Evolutionary conservation across 2,797 vertebrate species (phyloP).

Genomic region (Momotus momota): DNA sequence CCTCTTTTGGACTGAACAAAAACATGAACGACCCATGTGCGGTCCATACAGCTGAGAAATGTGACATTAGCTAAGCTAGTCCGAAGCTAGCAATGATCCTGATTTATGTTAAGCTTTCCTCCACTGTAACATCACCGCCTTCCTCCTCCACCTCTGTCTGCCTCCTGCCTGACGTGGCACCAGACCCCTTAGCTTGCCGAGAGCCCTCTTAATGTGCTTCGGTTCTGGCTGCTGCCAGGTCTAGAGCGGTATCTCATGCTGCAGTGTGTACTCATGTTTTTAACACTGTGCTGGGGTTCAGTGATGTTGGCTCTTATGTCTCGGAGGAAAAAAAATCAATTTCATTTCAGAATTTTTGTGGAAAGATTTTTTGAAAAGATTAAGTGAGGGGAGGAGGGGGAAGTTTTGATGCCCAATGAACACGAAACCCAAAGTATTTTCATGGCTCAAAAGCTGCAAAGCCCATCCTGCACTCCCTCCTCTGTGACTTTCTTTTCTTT

Average conservation of each 20-base stretch:
- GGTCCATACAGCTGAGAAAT: background rate
- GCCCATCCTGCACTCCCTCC: background rate
- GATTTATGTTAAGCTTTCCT: constrained; percentile 9
- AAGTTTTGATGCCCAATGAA: background rate
- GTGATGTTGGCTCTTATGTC: background rate
- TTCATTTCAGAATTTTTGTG: background rate
- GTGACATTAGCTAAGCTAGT: background rate
- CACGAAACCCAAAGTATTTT: background rate
- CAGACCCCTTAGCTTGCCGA: background rate
- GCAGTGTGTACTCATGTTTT: background rate
- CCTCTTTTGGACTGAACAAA: constrained; percentile 31
- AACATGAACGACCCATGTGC: constrained; percentile 14
- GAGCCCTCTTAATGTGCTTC: background rate
- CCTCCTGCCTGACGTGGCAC: background rate
- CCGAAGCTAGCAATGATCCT: background rate
- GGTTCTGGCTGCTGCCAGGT: background rate
- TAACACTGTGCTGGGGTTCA: background rate
- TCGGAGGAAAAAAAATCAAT: background rate
- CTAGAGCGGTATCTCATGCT: background rate
- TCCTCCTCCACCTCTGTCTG: background rate
- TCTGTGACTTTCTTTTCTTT: background rate
- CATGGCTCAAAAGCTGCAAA: background rate
- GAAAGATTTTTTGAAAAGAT: background rate
- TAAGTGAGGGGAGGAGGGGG: background rate
- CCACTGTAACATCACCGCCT: background rate